Base-by-base conservation (phyloP, 2,888 invertebrate species). In the Notocelia uddmanniana region DNA sequence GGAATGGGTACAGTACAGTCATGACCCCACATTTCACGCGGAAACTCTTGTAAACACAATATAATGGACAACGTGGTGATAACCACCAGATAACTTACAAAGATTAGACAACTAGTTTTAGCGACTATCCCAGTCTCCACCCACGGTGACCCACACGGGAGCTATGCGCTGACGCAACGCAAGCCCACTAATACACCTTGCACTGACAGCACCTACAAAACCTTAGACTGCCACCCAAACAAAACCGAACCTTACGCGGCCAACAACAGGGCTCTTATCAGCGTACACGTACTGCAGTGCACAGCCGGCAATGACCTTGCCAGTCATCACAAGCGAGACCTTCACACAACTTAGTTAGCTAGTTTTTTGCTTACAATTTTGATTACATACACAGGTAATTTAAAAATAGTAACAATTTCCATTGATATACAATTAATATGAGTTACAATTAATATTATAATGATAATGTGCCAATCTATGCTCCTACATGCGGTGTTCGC, bases 241-340 rank as follows among this genome's bases (percentile, higher is more conserved):
- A 59, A 86, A 78, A 82, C 80, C 76, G 78, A 78, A 84, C 86
- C 86, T 81, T 88, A 87, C 76, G 57, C 74, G 73, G 73, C 62
- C 73, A 70, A 74, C 69, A 78, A 78, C 81, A 79, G 81, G 81
- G 76, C n/a, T 37, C 19, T 69, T 67, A 69, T 45, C 58, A 21
- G 55, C 34, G 41, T 26, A 19, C 70, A 54, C 74, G 75, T 73
- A 74, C 73, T 73, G 60, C 74, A 69, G 60, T 74, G 73, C 76
- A 74, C 73, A 73, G 79, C 82, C 83, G 83, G 82, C 84, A 87
- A 81, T 90, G 89, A 90, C 91, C 91, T 92, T 91, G 88, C 79
- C 76, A 78, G 80, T 80, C 84, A 85, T 84, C 81, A 81, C 80
- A 72, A 74, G 73, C 69, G 63, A 80, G 82, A 84, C 88, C 88